Base-by-base conservation (phyloP, 1,140 invertebrate genomes). In the Trichogramma pretiosum region DNA sequence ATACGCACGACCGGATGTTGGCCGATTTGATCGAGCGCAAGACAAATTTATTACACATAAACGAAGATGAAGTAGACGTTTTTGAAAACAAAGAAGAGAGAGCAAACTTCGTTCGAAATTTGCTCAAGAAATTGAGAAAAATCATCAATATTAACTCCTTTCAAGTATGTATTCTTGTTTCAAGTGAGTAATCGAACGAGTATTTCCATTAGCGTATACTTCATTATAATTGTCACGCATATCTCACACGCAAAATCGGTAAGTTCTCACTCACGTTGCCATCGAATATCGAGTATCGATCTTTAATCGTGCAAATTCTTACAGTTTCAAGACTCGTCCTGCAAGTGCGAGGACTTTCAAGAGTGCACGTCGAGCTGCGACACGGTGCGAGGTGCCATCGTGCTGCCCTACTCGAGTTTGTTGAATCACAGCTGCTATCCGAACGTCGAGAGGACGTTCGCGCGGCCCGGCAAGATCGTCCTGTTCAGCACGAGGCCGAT, bases 401-500 rank as follows among this genome's bases (percentile, higher is more conserved):
- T 84, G 7, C 87, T 84, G 67, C 79, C 82, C 5, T 83, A 84
- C 50, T 72, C 82, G 3, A 90, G 87, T 67, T 65, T 94, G 10
- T 63, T 94, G n/a, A 96, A 96, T 72, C 93, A 96, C 66, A 89
- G 88, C 13, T 96, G 93, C 74, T 76, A 82, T 57, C 87, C 90
- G 5, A 91, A 90, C 73, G 80, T 93, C 11, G 16, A 34, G 5
- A 9, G n/a, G 16, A 16, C 16, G 5, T 8, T 34, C 16, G n/a
- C 33, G 11, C 5, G 14, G 5, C 11, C 5, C 16, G 9, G 14
- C 11, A 16, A 34, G 16, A 8, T 34, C 14, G 5, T 34, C 5
- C 5, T 34, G 5, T n/a, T 8, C 16, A n/a, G 11, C 5, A 5
- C 16, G n/a, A 10, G 14, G 5, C 33, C 33, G 5, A 34, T 34